Conservation (phyloP, 2,113 vertebrate genomes). For the Illadopsis cleaveri region DNA sequence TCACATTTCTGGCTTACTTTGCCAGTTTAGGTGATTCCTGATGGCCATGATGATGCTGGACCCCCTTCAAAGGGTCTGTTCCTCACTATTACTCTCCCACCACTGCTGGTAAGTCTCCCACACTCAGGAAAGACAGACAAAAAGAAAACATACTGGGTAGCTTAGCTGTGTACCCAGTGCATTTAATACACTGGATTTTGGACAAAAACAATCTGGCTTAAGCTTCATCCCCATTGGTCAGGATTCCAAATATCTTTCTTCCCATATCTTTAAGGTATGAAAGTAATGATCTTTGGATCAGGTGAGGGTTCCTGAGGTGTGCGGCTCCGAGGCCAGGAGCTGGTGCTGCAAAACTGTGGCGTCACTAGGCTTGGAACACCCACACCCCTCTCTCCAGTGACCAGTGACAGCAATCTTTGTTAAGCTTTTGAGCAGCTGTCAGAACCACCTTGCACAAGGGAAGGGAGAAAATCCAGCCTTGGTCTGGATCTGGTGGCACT, state of each 20-base stretch:
- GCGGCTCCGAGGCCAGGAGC: neutral
- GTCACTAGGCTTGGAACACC: neutral
- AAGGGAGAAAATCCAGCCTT: neutral
- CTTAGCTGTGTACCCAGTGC: neutral
- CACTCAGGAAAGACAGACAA: neutral
- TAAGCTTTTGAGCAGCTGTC: neutral
- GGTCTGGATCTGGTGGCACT: neutral
- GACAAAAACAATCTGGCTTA: neutral
- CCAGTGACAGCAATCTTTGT: neutral
- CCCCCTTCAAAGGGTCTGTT: neutral
- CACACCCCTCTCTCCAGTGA: neutral
- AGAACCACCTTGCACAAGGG: neutral
- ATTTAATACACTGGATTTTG: neutral
- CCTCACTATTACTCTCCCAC: neutral
- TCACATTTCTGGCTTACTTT: neutral
- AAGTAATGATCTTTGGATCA: neutral
- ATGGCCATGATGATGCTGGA: neutral
- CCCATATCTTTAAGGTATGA: neutral
- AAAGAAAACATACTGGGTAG: neutral
- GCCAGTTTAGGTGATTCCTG: neutral
- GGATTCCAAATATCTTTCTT: neutral
- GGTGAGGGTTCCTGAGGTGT: neutral
- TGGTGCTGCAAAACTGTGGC: neutral
- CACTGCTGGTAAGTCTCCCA: accelerated
- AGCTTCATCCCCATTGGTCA: neutral